Evolutionary conservation across 2,797 vertebrate genomes (phyloP).

Genomic region (Spea hammondii): DNA sequence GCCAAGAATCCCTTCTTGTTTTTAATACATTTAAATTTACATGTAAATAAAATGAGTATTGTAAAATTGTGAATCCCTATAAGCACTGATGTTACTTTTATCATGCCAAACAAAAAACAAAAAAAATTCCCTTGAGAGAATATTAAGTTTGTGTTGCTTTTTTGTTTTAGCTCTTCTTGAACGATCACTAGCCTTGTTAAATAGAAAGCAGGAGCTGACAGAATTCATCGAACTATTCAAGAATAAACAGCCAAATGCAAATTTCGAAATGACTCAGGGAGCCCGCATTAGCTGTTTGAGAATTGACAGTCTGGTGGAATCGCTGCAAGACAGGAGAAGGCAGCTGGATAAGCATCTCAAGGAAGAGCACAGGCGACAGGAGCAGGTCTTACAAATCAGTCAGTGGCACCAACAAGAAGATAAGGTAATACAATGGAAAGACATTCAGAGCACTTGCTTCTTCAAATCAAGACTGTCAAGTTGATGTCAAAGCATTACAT

Average conservation of each 20-base stretch:
- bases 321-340: constrained; percentile 82
- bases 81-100: too few species aligned
- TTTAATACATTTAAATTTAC: too few species aligned
- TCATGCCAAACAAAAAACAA: too few species aligned
- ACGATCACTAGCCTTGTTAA: constrained; percentile 81
- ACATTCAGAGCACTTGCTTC: not conserved
- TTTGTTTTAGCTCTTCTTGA: constrained; percentile 75
- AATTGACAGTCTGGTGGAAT: constrained; percentile 83
- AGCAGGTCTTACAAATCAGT: constrained; percentile 64
- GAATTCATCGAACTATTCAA: constrained; percentile 80
- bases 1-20: too few species aligned
- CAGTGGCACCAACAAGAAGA: constrained; percentile 73
- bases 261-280: constrained; percentile 63
- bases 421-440: constrained; percentile 65
- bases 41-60: too few species aligned
- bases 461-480: not conserved
- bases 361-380: constrained; percentile 64
- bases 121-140: too few species aligned
- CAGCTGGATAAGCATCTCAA: constrained; percentile 73
- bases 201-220: constrained; percentile 78
- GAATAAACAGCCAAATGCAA: constrained; percentile 70
- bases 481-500: constrained; percentile 2
- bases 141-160: too few species aligned
- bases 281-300: constrained; percentile 73
- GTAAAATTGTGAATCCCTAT: too few species aligned